phyloP scores from a whole-genome alignment of 2,113 vertebrate genomes.

The Perognathus longimembris region DNA sequence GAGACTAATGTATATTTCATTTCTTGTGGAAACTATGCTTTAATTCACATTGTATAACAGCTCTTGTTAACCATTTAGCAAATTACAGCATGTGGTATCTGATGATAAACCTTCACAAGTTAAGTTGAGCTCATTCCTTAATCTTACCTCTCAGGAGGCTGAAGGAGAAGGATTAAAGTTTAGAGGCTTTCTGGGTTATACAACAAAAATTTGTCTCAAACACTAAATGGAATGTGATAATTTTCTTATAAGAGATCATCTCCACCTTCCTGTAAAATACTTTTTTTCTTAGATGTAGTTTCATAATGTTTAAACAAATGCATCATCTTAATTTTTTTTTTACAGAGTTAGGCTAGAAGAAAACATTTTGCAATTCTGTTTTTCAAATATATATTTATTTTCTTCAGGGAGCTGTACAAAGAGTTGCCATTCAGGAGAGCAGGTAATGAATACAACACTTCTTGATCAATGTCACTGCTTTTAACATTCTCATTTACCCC shows the following conservation, averaged over 20 bases:
- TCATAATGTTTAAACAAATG: neutral
- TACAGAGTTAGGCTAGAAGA: neutral
- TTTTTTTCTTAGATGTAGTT: neutral
- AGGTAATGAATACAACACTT: too few species aligned
- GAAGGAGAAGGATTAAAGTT: neutral
- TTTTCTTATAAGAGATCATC: neutral
- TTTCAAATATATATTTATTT: too few species aligned
- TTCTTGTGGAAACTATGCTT: neutral
- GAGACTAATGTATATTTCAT: neutral
- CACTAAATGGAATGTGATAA: neutral
- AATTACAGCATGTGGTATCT: neutral
- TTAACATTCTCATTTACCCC: too few species aligned
- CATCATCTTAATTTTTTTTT: too few species aligned
- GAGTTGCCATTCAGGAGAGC: too few species aligned
- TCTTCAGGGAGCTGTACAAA: too few species aligned
- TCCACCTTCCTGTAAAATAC: neutral
- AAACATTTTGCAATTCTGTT: neutral
- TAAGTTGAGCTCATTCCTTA: too few species aligned
- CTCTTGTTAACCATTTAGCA: slow-evolving; percentile 8
- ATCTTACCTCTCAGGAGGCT: neutral
- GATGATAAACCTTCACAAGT: too few species aligned
- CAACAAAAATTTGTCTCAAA: too few species aligned
- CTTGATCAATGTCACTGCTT: too few species aligned
- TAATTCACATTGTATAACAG: neutral
- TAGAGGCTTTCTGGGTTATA: neutral